Evolutionary conservation across 64 coral and sea anemone genomes (phyloP).

Genomic region (Platygyra sinensis): DNA sequence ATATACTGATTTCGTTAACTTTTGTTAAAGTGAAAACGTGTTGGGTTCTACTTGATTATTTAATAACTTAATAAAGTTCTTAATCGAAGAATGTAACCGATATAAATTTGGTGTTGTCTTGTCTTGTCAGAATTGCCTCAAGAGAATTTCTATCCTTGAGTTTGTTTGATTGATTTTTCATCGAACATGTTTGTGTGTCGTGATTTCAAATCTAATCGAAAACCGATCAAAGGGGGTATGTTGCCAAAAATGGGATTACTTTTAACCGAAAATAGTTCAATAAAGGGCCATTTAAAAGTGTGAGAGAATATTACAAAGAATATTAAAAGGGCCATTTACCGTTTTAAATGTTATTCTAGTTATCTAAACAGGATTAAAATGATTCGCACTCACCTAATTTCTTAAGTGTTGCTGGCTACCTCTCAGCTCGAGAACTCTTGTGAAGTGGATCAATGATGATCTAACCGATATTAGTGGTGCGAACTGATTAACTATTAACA

Average conservation of each 20-base stretch:
- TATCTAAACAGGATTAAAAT: neutral
- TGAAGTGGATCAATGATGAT: slow-evolving; percentile 8
- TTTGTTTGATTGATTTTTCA: neutral
- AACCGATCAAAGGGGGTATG: neutral
- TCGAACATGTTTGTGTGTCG: neutral
- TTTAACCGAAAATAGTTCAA: neutral
- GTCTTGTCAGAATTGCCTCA: neutral
- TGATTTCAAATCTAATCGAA: neutral
- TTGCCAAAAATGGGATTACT: neutral
- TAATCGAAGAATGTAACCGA: neutral
- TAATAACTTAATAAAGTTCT: neutral
- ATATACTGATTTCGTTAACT: neutral
- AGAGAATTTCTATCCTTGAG: neutral
- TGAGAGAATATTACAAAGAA: too few relatives aligned
- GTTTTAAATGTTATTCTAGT: neutral
- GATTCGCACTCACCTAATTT: slow-evolving; percentile 8
- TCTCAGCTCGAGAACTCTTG: slow-evolving; percentile 13
- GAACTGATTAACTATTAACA: slow-evolving; percentile 35
- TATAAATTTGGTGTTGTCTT: neutral
- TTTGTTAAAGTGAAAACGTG: neutral
- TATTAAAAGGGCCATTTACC: too few relatives aligned
- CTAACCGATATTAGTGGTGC: slow-evolving; percentile 40
- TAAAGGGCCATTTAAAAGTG: neutral
- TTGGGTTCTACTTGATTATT: neutral
- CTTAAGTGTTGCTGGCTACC: neutral